Base-by-base conservation (phyloP, 2,888 invertebrate species). In the Gymnosoma rotundatum region DNA sequence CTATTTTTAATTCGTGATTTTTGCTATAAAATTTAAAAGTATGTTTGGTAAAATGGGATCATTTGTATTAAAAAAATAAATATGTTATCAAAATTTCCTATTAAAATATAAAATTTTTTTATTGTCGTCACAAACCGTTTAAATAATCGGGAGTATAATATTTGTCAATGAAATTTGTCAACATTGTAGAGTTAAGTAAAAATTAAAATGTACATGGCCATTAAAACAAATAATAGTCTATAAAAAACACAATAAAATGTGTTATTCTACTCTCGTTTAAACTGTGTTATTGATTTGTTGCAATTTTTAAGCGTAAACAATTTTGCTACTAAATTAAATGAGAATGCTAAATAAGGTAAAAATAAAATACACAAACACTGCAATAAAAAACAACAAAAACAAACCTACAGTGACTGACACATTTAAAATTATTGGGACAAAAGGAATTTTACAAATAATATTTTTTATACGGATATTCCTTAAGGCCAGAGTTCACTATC, bases 1-100 rank as follows among this genome's bases (percentile, higher is more conserved):
- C 69, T 70, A 54, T 67, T 75, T 48, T 45, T 70, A 12, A 12
- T 75, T 74, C 63, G 10, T 50, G 63, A 70, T 36, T 69, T 74
- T 74, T 78, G 16, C 61, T 50, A 63, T 32, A 32, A 32, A 32
- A 8, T 8, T 32, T 32, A 32, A 21, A 80, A 83, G 63, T 81
- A 81, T 64, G 63, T 81, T 84, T 64, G 80, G 80, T 69, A 52
- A 78, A 78, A 81, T 81, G 78, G 81, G 84, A 84, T 84, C 84
- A 84, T 81, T 45, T 32, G 32, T 48, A 52, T 38, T 45, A 60
- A 79, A 64, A 32, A 69, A 42, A 9, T 38, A 9, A 48, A 48
- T 42, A 12, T 12, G 1, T 42, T 42, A 42, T 42, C 10, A 42
- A 12, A 42, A 42, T 7, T 12, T 42, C 42, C 45, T 48, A 6